Base-by-base conservation (phyloP, 2,113 vertebrate genomes). In the Nerophis lumbriciformis region DNA sequence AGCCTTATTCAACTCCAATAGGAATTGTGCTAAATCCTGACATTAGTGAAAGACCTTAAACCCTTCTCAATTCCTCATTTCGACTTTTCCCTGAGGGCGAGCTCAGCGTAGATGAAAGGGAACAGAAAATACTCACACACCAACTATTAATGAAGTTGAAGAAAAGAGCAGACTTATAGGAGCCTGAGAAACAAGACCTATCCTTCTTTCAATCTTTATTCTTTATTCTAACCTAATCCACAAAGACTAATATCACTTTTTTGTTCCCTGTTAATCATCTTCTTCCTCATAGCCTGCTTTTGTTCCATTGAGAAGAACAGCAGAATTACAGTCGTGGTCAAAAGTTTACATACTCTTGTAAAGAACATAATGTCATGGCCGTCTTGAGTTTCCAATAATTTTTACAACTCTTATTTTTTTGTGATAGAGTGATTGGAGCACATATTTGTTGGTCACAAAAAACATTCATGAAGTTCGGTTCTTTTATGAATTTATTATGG, bases 141-240 rank as follows among this genome's bases (percentile, higher is more conserved):
- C 11, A 71, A 66, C 39, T 1, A 56, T 78, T 79, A 75, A 85
- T 84, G 81, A 78, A 63, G 21, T 11, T 4, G 21, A 48, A 53
- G 72, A 64, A 56, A 57, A 49, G 65, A 66, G 35, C 2, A 12
- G 62, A 37, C 53, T 63, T 42, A 28, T 28, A 68, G 56, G 38
- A 56, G 1, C 66, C 64, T 63, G 37, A 65, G 72, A 69, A 76
- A 65, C 42, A 71, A 71, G 72, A 76, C 61, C 48, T 53, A 6
- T 48, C 45, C 64, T 61, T 78, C 77, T 77, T 50, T 36, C 49
- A 64, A 79, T 77, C 68, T 63, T 28, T 28, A 28, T 28, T 28
- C 28, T 4, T 28, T 28, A 28, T 28, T 28, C 28, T 28, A 28
- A 28, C 28, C 1, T 28, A 28, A 28, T 28, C 28, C 28, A 28